Percentiles rank a stretch among this genome's conserved stretches.
phyloP scores from a whole-genome alignment of 2,797 vertebrate genomes.

The Saxicola maurus region DNA sequence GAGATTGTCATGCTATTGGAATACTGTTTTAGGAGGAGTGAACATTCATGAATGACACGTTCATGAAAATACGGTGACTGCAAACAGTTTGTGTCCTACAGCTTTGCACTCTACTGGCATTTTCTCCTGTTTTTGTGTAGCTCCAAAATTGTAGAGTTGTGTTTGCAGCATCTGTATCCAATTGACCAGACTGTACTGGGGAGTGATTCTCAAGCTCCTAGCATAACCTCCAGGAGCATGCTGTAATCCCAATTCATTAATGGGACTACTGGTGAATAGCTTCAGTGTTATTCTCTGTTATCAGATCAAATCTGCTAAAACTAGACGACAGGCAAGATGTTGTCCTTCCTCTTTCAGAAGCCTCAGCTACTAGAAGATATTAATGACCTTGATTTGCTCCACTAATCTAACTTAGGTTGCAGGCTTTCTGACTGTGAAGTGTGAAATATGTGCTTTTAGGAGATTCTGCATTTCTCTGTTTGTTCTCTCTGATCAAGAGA shows the following conservation, averaged over 20 bases:
- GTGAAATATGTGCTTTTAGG: not conserved
- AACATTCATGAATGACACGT: not conserved
- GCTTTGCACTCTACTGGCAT: not conserved
- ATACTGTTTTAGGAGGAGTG: not conserved
- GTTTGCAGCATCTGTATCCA: not conserved
- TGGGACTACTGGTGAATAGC: not conserved
- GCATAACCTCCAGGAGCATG: not conserved
- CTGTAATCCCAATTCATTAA: not conserved
- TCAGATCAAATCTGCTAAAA: not conserved
- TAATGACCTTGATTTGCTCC: not conserved
- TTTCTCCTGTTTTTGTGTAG: not conserved
- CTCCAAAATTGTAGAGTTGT: not conserved
- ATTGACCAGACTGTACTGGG: not conserved
- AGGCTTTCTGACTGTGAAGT: not conserved
- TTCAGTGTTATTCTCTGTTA: not conserved
- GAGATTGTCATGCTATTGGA: not conserved
- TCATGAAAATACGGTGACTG: not conserved
- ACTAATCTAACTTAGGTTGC: not conserved
- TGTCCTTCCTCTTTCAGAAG: not conserved
- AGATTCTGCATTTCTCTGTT: not conserved
- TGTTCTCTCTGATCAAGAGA: not conserved
- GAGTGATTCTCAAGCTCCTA: not conserved
- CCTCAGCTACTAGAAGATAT: not conserved
- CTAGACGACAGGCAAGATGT: not conserved
- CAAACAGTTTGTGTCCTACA: not conserved